These are phyloP conservation scores for Trichomalopsis sarcophagae DNA, from an alignment of 1,140 invertebrate genomes.

Conservation along the genomic window DNA sequence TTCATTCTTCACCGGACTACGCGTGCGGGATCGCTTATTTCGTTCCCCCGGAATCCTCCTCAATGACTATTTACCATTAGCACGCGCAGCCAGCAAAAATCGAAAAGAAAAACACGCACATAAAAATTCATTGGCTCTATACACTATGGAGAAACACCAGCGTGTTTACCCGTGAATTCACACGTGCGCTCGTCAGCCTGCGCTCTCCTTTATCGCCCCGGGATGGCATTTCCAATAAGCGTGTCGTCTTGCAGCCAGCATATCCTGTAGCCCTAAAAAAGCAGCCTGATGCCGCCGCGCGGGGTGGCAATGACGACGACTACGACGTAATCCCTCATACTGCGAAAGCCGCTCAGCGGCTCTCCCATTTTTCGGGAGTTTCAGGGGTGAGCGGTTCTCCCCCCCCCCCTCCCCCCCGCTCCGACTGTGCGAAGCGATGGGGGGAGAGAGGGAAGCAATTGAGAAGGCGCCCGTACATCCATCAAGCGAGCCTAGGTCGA, in stretches of 20 bases:
- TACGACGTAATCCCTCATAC: constrained; percentile 42
- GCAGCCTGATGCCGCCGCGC: neutral
- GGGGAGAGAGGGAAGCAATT: constrained; percentile 27
- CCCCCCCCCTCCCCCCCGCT: neutral
- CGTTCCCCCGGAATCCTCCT: neutral
- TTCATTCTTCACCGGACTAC: too few species aligned
- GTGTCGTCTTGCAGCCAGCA: neutral
- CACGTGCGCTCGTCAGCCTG: constrained; percentile 18
- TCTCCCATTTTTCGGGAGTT: constrained; percentile 21
- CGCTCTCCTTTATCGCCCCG: neutral
- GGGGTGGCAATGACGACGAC: constrained; percentile 32
- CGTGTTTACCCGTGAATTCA: constrained; percentile 29
- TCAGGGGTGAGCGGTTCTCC: neutral
- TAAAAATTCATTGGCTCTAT: constrained; percentile 36
- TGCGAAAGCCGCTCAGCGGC: neutral
- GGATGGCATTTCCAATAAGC: constrained; percentile 47
- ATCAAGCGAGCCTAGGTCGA: constrained; percentile 38
- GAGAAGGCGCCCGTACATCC: constrained; percentile 36
- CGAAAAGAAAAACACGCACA: neutral
- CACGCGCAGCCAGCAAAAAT: neutral
- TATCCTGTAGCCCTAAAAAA: constrained; percentile 4
- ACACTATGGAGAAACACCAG: too few species aligned
- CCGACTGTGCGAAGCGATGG: neutral
- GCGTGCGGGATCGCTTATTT: neutral
- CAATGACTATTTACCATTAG: constrained; percentile 35